Evolutionary conservation across 2,888 invertebrate genomes (phyloP).

Genomic region (Amaurobius ferox): DNA sequence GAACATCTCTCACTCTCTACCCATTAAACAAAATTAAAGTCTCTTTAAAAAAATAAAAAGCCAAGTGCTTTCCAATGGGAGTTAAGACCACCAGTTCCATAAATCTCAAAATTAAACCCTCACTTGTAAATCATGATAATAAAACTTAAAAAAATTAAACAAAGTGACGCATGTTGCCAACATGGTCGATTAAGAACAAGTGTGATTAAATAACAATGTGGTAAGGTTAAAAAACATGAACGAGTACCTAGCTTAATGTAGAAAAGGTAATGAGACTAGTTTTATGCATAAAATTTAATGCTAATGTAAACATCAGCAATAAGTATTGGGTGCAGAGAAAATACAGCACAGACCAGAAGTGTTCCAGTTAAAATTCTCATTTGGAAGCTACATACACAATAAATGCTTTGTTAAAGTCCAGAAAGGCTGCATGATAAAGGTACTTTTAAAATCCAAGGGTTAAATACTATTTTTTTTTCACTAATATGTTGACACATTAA

Average conservation of each 20-base stretch:
- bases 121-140: constrained; percentile 34
- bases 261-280: constrained; percentile 64
- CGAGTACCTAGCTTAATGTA: constrained; percentile 67
- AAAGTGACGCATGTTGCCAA: constrained; percentile 52
- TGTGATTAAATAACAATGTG: constrained; percentile 69
- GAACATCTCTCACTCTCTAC: constrained; percentile 61
- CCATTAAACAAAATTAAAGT: constrained; percentile 31
- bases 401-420: constrained; percentile 70
- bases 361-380: constrained; percentile 71
- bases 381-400: constrained; percentile 63
- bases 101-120: constrained; percentile 47
- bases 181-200: constrained; percentile 67
- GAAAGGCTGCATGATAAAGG: constrained; percentile 71
- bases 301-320: constrained; percentile 65
- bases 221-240: constrained; percentile 71
- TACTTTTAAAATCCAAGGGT: constrained; percentile 68
- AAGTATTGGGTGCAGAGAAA: constrained; percentile 66
- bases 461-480: constrained; percentile 67
- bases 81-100: constrained; percentile 66
- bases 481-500: constrained; percentile 56
- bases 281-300: constrained; percentile 67
- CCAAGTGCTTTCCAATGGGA: constrained; percentile 50
- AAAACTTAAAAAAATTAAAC: constrained; percentile 60
- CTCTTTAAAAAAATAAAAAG: constrained; percentile 62
- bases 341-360: constrained; percentile 62